Base-by-base conservation (phyloP, 2,797 vertebrate species). In the Ibycter americanus region DNA sequence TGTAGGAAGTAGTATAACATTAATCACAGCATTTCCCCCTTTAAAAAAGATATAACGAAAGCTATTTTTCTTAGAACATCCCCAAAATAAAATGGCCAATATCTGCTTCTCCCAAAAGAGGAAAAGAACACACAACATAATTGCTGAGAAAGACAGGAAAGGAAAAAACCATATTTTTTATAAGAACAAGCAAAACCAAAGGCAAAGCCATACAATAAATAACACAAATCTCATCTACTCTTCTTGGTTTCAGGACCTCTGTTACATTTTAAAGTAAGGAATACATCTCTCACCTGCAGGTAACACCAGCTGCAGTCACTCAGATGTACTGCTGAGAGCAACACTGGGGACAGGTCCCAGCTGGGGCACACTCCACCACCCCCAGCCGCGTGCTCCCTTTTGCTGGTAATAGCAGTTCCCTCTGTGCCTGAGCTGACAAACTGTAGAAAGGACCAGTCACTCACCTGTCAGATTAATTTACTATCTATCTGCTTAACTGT, bases 31-130 rank as follows among this genome's bases (percentile, higher is more conserved):
- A 67, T 54, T 70, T 46, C 2, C 2, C 1, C 3, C 12, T 38
- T 23, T 4, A 3, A 38, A 51, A 93, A 73, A 63, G 5, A 27
- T 29, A 11, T 9, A 70, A 55, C 4, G 3, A 56, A 59, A 47
- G 2, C 0, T 15, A 31, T 70, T 31, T 66, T 66, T 61, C 12
- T 40, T 20, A 14, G 4, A 66, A 34, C 12, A 20, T 0, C 4
- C 15, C 7, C 11, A 26, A 74, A 92, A 59, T 66, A 59, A 15
- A 9, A n/a, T 51, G 9, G 7, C 8, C 9, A 29, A 3, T 72
- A 40, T 42, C 32, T 23, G 12, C 15, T 74, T 78, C 7, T 5
- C 13, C 18, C 1, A 15, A 66, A 62, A 70, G 20, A 49, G 16
- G 22, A 89, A 79, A 4, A 38, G 2, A 79, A 52, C 4, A 15